Conservation (phyloP, 2,888 invertebrate species). For the Lampropteryx suffumata region DNA sequence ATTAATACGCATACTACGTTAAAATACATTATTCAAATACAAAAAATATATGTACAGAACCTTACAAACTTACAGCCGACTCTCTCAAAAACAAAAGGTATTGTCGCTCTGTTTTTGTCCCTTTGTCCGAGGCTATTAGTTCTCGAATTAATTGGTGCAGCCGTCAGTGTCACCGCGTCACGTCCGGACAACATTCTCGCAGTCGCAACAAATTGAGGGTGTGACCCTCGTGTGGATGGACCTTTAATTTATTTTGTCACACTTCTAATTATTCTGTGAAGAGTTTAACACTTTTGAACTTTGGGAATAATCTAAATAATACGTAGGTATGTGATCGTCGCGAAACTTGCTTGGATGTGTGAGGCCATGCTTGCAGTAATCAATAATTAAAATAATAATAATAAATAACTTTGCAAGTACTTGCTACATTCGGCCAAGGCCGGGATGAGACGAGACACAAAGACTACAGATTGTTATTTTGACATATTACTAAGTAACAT, state of each 20-base stretch:
- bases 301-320: background rate
- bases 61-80: background rate
- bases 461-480: too few species aligned
- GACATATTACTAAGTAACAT: too few species aligned
- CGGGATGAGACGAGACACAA: too few species aligned
- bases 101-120: slow-evolving; percentile 27
- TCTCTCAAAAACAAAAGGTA: background rate
- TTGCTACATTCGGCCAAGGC: too few species aligned
- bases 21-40: background rate
- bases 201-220: slow-evolving; percentile 28
- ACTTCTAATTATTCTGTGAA: background rate
- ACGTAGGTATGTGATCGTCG: too few species aligned
- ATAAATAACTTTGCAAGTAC: too few species aligned
- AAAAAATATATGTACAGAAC: slow-evolving; percentile 21
- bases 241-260: slow-evolving; percentile 4
- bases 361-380: too few species aligned
- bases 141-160: slow-evolving; percentile 63
- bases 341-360: too few species aligned
- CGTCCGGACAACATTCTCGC: slow-evolving; percentile 6
- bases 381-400: too few species aligned
- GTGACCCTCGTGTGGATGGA: slow-evolving; percentile 2
- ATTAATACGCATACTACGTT: too few species aligned
- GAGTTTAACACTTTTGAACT: too few species aligned
- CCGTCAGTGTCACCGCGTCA: too few species aligned
- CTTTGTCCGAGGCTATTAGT: slow-evolving; percentile 58